Evolutionary conservation across 2,797 vertebrate genomes (phyloP).

Genomic region (Thripadectes ignobilis): DNA sequence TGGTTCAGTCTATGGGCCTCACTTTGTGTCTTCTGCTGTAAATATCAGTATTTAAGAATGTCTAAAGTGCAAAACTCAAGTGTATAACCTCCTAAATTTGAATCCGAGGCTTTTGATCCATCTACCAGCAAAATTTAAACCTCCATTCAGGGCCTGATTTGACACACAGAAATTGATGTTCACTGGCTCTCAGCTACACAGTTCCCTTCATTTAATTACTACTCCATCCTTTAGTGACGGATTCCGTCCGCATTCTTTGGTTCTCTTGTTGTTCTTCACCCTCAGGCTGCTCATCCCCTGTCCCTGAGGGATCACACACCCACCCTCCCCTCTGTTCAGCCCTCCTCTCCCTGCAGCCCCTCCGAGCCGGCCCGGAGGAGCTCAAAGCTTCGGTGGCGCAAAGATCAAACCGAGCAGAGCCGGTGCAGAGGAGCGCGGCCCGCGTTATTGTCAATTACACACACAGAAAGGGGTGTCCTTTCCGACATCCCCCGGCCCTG

Average conservation of each 20-base stretch:
- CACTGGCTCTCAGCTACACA: no score
- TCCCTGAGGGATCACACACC: neutral
- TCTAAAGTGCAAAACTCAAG: neutral
- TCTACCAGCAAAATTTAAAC: neutral
- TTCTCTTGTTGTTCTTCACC: neutral
- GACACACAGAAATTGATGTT: neutral
- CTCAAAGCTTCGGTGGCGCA: neutral
- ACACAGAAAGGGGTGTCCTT: no score
- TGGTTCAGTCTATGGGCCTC: no score
- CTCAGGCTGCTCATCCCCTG: neutral
- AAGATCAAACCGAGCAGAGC: neutral
- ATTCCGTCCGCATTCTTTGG: neutral
- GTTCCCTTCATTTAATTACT: neutral
- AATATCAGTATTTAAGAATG: neutral
- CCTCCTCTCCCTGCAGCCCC: neutral
- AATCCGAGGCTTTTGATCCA: neutral
- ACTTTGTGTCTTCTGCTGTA: neutral
- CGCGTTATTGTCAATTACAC: no score
- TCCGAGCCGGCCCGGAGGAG: neutral
- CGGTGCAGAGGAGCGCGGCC: no score
- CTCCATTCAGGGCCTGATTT: neutral
- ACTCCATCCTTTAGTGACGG: neutral
- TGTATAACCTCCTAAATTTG: neutral
- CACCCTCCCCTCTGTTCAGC: neutral
- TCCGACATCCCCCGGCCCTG: no score